Evolutionary conservation across 2,888 invertebrate genomes (phyloP), one percentile per base, ranked within the genome.

Genomic region (Epiblema foenella): DNA sequence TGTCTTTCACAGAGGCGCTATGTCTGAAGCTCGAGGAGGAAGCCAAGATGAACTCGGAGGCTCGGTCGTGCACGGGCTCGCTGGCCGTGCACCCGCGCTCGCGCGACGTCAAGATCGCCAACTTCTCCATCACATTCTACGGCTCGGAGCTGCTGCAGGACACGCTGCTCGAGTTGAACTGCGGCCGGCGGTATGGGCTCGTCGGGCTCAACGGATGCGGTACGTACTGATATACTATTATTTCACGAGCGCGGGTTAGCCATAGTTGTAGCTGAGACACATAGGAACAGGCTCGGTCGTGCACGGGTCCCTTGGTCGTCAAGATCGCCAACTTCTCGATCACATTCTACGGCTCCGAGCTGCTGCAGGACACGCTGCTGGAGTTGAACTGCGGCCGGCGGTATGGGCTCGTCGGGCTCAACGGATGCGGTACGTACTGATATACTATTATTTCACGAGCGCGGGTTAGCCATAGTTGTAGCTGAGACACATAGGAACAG

Each of bases 161-260:
- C 87, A 98, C 99, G 1, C 95, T 97, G 89, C 94, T 99, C 42
- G 99, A 99, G 93, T 95, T 99, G 90, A 99, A 99, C 93, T 98
- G 98, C 89, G 99, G 99, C 0, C 95, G 99, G 76, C 95, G 99
- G 79, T 99, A 99, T 88, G 99, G 99, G 78, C 94, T 99, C 11
- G 96, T 99, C 78, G 99, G 99, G 66, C 94, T 98, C n/a, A 99
- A 99, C 90, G 99, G 99, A 77, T 98, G 98, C 87, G 99, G 99
- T 94, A 90, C 82, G 95, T 88, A 9, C 0, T 29, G 5, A 29
- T 5, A 29, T 4, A 5, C 29, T 5, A 29, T 4, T n/a, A n/a
- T n/a, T n/a, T n/a, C n/a, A n/a, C n/a, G n/a, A n/a, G n/a, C n/a
- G n/a, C n/a, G n/a, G n/a, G n/a, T n/a, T n/a, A n/a, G n/a, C n/a